Evolutionary conservation across 1,140 invertebrate species (phyloP).

Genomic region (Cydia splendana): DNA sequence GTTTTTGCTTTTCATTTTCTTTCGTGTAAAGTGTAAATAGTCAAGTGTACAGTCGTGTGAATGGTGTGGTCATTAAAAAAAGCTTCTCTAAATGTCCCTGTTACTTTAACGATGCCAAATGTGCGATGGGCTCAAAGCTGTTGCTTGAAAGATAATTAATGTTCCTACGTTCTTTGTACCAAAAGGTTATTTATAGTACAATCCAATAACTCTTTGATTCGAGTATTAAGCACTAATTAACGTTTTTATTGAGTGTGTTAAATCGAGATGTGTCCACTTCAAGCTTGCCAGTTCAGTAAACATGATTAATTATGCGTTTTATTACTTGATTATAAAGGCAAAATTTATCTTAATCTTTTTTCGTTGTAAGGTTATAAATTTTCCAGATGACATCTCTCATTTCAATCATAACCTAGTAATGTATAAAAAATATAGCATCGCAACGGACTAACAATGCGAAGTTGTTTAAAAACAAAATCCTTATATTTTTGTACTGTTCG

Average conservation of each 20-base stretch:
- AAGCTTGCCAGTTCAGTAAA: neutral
- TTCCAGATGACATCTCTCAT: neutral
- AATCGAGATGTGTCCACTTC: neutral
- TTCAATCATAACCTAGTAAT: neutral
- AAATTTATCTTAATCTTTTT: neutral
- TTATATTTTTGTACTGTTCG: slow-evolving; percentile 69
- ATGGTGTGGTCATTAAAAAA: too few relatives aligned
- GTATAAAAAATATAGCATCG: neutral
- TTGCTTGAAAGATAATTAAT: too few relatives aligned
- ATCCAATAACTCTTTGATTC: too few relatives aligned
- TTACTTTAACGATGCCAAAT: too few relatives aligned
- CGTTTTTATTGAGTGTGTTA: neutral
- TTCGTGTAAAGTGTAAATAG: too few relatives aligned
- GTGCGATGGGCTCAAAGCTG: too few relatives aligned
- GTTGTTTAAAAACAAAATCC: slow-evolving; percentile 60
- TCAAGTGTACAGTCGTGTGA: too few relatives aligned
- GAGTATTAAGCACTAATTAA: neutral
- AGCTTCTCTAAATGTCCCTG: too few relatives aligned
- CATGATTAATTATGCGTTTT: neutral
- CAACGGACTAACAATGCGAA: neutral
- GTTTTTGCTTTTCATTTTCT: too few relatives aligned
- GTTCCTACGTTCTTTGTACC: too few relatives aligned
- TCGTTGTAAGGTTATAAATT: neutral
- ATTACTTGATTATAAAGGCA: neutral
- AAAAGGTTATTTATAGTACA: too few relatives aligned